phyloP scores from a whole-genome alignment of 2,113 vertebrate species.

The Gymnogyps californianus region DNA sequence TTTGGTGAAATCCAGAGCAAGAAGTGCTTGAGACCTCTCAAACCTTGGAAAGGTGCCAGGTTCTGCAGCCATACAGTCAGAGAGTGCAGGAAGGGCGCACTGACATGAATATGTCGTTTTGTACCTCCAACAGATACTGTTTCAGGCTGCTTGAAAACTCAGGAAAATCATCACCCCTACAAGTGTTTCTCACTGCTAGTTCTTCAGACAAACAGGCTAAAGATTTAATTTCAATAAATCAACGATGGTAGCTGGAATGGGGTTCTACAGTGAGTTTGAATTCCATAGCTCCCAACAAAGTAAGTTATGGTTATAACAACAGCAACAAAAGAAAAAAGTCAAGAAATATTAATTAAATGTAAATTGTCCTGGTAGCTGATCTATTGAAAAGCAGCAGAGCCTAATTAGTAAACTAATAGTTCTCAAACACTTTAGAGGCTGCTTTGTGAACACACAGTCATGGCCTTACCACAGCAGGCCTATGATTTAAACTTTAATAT shows the following conservation, averaged over 20 bases:
- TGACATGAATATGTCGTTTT: neutral
- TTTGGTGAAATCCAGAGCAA: neutral
- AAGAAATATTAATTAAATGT: neutral
- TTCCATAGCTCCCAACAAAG: neutral
- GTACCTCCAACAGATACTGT: neutral
- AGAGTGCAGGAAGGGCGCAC: neutral
- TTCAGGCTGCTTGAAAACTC: neutral
- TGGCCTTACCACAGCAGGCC: neutral
- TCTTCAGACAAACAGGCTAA: neutral
- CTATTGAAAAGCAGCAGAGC: neutral
- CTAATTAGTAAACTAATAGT: neutral
- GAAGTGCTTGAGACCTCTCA: neutral
- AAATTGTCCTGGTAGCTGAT: neutral
- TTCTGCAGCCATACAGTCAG: neutral
- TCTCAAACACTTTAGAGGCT: neutral
- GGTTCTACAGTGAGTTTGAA: neutral
- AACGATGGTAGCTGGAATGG: neutral
- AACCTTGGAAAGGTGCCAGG: neutral
- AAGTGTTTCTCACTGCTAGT: neutral
- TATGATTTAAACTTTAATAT: neutral
- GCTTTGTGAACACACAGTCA: neutral
- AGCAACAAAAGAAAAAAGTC: neutral
- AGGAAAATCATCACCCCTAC: neutral
- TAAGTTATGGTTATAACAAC: neutral
- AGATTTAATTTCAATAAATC: neutral